Conservation (phyloP, 2,888 invertebrate genomes). For the Halocaridina rubra region DNA sequence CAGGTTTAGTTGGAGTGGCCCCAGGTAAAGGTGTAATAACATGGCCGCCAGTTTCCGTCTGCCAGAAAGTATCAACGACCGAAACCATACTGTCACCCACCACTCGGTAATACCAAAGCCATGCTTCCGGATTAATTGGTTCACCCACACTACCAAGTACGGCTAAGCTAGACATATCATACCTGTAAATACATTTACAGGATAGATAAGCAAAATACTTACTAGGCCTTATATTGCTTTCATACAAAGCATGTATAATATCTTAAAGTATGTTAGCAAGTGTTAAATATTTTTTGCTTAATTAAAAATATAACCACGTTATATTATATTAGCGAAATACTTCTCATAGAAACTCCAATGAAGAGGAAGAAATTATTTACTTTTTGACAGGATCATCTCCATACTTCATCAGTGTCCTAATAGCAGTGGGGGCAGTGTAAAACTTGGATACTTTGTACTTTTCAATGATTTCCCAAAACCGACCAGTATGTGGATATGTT, state of each 20-base stretch:
- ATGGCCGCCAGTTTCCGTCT: slow-evolving; percentile 99
- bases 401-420: slow-evolving; percentile 94
- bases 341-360: no score
- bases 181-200: no score
- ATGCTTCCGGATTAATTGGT: slow-evolving; percentile 98
- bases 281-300: no score
- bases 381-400: slow-evolving; percentile 86
- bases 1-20: slow-evolving; percentile 96
- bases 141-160: slow-evolving; percentile 98
- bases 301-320: no score
- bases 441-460: slow-evolving; percentile 96
- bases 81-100: slow-evolving; percentile 74
- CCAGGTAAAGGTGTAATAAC: slow-evolving; percentile 96
- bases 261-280: no score
- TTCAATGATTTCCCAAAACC: slow-evolving; percentile 92
- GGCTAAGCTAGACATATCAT: slow-evolving; percentile 76
- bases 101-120: slow-evolving; percentile 88
- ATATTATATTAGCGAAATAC: no score
- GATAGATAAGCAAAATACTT: no score
- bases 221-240: no score
- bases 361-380: slow-evolving; percentile 69
- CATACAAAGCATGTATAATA: no score
- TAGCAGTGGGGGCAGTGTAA: slow-evolving; percentile 98
- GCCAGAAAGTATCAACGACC: slow-evolving; percentile 99
- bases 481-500: slow-evolving; percentile 90